These are phyloP conservation scores for Gryllus bimaculatus DNA, from an alignment of 1,140 invertebrate genomes.

Conservation along the genomic window DNA sequence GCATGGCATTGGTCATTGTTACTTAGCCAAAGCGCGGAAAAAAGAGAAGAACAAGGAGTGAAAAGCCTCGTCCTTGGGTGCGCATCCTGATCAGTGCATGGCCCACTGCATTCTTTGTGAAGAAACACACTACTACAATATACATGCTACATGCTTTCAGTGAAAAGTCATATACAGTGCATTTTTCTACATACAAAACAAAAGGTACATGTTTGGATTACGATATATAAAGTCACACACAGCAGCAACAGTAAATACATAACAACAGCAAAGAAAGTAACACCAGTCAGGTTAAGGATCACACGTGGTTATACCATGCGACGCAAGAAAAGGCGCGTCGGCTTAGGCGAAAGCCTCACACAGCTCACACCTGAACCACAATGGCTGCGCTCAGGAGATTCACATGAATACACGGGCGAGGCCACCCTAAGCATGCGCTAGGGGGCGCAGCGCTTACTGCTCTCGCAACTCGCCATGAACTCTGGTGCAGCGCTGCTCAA, in stretches of 20 bases:
- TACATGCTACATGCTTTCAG: conserved; percentile 4
- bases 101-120: neutral
- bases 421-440: too few species aligned
- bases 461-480: too few species aligned
- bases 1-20: too few species aligned
- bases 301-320: neutral
- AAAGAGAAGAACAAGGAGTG: neutral
- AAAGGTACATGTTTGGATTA: neutral
- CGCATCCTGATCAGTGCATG: neutral
- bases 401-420: neutral
- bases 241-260: neutral
- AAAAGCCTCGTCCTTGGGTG: neutral
- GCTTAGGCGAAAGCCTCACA: neutral
- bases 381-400: neutral
- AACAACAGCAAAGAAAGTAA: neutral
- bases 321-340: neutral
- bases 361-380: neutral
- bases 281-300: neutral
- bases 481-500: too few species aligned
- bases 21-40: neutral
- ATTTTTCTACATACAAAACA: neutral
- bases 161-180: neutral
- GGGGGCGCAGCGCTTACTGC: too few species aligned
- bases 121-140: neutral
- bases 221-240: neutral